phyloP scores from a whole-genome alignment of 1,140 invertebrate genomes.

The Psix sp. region DNA sequence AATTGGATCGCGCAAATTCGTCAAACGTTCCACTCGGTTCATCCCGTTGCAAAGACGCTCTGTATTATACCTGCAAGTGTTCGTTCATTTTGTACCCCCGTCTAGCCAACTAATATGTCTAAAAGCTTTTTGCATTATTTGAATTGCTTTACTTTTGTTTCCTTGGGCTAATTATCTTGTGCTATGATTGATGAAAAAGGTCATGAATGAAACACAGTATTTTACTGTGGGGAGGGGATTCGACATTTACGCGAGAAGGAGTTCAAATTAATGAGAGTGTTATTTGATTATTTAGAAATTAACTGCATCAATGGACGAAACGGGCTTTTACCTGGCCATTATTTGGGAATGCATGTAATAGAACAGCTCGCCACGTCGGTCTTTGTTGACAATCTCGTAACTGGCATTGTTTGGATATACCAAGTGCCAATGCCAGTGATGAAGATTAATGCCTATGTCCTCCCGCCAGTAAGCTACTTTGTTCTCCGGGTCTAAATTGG shows the following conservation, averaged over 20 bases:
- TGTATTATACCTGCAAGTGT: conserved; percentile 80
- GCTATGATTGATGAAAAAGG: no score
- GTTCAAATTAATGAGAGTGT: no score
- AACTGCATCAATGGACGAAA: no score
- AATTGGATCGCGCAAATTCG: conserved; percentile 81
- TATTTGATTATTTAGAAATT: no score
- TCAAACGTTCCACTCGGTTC: conserved; percentile 78
- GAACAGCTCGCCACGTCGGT: conserved; percentile 80
- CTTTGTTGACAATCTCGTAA: conserved; percentile 76
- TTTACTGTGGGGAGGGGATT: no score
- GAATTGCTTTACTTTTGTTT: neutral
- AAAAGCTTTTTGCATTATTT: conserved; percentile 3
- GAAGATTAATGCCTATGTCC: conserved; percentile 80
- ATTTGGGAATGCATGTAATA: conserved; percentile 81
- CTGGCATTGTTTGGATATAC: conserved; percentile 85
- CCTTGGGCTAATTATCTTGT: no score
- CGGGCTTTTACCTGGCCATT: conserved; percentile 78
- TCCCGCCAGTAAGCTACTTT: conserved; percentile 81
- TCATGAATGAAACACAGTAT: no score
- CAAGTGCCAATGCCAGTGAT: conserved; percentile 92
- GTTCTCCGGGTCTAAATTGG: conserved; percentile 85
- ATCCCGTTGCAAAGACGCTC: conserved; percentile 76
- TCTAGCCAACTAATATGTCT: neutral
- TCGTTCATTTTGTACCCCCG: neutral
- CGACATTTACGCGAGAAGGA: no score